Evolutionary conservation across 2,797 vertebrate genomes (phyloP).

Genomic region (Onychomys leucogaster): DNA sequence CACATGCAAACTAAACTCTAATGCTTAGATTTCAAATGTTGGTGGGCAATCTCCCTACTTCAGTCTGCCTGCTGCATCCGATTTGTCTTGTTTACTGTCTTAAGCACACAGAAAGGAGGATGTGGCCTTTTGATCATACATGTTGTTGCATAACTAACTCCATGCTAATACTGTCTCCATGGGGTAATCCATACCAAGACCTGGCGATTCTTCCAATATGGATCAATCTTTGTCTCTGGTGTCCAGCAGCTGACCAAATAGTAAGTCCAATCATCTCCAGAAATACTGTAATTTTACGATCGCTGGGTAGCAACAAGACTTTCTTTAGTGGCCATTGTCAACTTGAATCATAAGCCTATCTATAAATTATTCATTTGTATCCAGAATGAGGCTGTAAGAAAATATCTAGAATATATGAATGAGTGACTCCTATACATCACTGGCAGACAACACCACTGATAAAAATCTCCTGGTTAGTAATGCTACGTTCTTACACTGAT

Average conservation of each 20-base stretch:
- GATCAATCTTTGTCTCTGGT: not conserved
- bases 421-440: not conserved
- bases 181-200: not conserved
- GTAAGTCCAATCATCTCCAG: not conserved
- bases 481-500: not conserved
- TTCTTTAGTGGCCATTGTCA: not conserved
- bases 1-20: not conserved
- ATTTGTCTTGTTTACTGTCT: not conserved
- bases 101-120: not conserved
- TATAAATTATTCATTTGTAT: not conserved
- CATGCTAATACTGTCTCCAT: not conserved
- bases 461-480: not conserved
- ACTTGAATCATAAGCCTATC: not conserved
- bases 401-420: not conserved
- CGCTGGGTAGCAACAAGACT: not conserved
- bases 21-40: constrained; percentile 13
- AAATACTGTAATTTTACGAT: not conserved
- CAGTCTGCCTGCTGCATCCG: not conserved
- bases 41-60: not conserved
- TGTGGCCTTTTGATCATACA: not conserved
- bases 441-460: not conserved
- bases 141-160: not conserved
- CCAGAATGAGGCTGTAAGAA: not conserved
- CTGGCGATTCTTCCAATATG: not conserved
- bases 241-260: not conserved